phyloP scores from a whole-genome alignment of 2,888 invertebrate species.

The Brachypalpus laphriformis region DNA sequence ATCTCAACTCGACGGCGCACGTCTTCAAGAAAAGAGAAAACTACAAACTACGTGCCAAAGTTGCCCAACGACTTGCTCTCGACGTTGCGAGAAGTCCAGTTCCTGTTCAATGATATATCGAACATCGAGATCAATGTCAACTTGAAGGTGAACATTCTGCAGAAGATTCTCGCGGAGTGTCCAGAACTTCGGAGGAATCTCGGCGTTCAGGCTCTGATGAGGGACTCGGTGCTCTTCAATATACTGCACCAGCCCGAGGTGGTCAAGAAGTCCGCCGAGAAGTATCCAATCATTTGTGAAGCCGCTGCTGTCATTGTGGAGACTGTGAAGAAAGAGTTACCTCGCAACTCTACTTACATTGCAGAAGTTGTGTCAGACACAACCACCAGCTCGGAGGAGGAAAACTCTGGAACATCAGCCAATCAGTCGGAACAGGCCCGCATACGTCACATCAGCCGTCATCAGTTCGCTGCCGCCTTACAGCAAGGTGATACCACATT shows the following conservation, averaged over 20 bases:
- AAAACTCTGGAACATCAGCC: constrained; percentile 77
- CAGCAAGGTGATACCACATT: constrained; percentile 79
- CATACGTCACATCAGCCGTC: constrained; percentile 81
- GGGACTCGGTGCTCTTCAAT: constrained; percentile 88
- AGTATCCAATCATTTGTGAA: constrained; percentile 88
- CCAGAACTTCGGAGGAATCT: constrained; percentile 88
- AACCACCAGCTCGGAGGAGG: constrained; percentile 82
- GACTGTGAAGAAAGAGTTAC: constrained; percentile 81
- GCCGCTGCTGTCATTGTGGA: constrained; percentile 84
- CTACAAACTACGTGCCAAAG: constrained; percentile 76
- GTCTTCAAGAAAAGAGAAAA: constrained; percentile 82
- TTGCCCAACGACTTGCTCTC: constrained; percentile 75
- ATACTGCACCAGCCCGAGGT: constrained; percentile 87
- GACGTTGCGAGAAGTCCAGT: constrained; percentile 76
- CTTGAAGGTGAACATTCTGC: constrained; percentile 83
- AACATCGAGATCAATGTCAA: constrained; percentile 82
- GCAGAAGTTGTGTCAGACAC: constrained; percentile 81
- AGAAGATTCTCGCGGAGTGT: constrained; percentile 87
- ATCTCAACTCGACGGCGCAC: constrained; percentile 85
- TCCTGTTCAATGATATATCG: constrained; percentile 80
- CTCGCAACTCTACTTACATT: constrained; percentile 78
- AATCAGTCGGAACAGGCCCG: constrained; percentile 79
- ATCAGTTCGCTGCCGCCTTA: constrained; percentile 81
- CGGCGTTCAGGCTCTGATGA: constrained; percentile 88
- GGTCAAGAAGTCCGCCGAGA: constrained; percentile 86